phyloP scores from a whole-genome alignment of 2,888 invertebrate species.

The Muscina levida region DNA sequence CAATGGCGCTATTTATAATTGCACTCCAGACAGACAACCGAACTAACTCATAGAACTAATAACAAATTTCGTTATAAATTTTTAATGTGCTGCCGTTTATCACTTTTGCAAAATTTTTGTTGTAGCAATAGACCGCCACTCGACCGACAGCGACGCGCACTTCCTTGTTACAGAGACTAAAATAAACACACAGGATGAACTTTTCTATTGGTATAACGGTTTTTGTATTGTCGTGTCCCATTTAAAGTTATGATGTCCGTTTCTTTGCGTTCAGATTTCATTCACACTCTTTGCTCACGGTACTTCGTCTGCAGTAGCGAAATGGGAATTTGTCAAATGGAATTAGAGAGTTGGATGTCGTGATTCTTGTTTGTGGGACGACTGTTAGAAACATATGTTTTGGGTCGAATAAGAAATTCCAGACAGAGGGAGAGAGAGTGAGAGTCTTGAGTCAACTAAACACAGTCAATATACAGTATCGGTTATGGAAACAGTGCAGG shows the following conservation, averaged over 20 bases:
- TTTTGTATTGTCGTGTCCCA: constrained; percentile 37
- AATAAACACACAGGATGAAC: constrained; percentile 54
- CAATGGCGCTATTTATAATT: constrained; percentile 39
- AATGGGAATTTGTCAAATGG: constrained; percentile 47
- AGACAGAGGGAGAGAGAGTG: background rate
- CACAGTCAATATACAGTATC: background rate
- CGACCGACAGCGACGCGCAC: constrained; percentile 31
- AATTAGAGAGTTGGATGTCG: background rate
- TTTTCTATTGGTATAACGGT: constrained; percentile 52
- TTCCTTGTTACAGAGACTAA: constrained; percentile 48
- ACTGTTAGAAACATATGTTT: constrained; percentile 26
- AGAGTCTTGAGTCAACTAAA: constrained; percentile 1
- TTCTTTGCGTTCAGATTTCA: constrained; percentile 27
- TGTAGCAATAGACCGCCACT: background rate
- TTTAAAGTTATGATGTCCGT: constrained; percentile 21
- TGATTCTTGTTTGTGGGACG: constrained; percentile 14
- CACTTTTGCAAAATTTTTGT: constrained; percentile 6
- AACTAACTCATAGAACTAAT: background rate
- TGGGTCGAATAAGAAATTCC: background rate
- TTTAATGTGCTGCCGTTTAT: constrained; percentile 6
- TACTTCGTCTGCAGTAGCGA: constrained; percentile 9
- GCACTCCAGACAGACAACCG: constrained; percentile 33
- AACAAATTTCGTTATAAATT: background rate
- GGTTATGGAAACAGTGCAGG: no score
- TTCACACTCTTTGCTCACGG: constrained; percentile 17